A percentile compares a stretch with the other conserved stretches of the same genome.
Conservation (phyloP, 64 coral and sea anemone genomes). For the Dendronephthya gigantea region DNA sequence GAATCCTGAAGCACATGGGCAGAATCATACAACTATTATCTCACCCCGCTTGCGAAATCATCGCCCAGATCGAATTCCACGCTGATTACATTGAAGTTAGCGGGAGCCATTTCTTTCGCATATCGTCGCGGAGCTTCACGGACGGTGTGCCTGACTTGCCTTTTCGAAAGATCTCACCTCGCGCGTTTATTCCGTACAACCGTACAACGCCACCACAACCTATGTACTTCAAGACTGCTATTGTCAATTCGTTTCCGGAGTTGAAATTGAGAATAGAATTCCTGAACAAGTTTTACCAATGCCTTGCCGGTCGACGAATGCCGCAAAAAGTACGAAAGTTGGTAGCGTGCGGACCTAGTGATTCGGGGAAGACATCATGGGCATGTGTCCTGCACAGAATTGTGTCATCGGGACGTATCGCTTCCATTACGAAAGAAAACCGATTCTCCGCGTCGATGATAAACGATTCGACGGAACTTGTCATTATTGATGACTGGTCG, state of each 20-base stretch:
- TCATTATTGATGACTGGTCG: constrained; percentile 23
- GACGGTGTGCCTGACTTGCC: background rate
- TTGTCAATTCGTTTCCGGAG: too few relatives aligned
- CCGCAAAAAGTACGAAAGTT: constrained; percentile 12
- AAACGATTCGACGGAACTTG: constrained; percentile 15
- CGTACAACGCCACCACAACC: background rate
- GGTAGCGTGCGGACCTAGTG: constrained; percentile 3
- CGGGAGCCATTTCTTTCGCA: background rate
- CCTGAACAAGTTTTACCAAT: constrained; percentile 40
- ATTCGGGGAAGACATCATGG: constrained; percentile 31
- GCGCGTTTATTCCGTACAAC: background rate
- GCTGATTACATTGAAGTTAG: background rate
- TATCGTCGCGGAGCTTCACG: background rate
- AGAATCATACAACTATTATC: background rate
- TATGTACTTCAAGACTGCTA: too few relatives aligned
- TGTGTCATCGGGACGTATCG: background rate
- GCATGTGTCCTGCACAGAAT: background rate
- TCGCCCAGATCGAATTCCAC: background rate
- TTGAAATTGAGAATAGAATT: background rate
- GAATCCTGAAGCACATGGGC: background rate
- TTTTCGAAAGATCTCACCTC: background rate
- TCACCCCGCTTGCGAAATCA: background rate
- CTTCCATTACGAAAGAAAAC: constrained; percentile 4
- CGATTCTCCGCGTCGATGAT: constrained; percentile 22
- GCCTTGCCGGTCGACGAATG: constrained; percentile 1